These are phyloP conservation scores for Stichopus horrens DNA, from an alignment of 53 echinoderm and acorn worm genomes.

Conservation along the genomic window DNA sequence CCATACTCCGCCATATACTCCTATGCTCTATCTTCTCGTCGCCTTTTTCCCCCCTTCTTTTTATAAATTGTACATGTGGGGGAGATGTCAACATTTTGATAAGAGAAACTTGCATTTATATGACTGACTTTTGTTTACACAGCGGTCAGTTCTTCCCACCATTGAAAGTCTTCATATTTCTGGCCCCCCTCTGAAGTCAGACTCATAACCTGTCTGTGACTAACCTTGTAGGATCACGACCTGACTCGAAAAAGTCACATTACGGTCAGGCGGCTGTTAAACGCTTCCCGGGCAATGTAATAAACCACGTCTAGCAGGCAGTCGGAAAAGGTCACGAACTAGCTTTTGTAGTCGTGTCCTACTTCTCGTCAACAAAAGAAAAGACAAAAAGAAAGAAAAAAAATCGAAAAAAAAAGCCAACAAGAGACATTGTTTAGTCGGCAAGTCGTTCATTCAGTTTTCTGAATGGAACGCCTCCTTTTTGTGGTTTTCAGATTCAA, in stretches of 20 bases:
- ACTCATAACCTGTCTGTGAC: background rate
- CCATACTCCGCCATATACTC: too few relatives aligned
- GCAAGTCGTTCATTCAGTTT: too few relatives aligned
- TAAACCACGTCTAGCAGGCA: background rate
- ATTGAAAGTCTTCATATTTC: background rate
- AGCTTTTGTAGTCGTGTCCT: too few relatives aligned
- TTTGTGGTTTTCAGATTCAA: too few relatives aligned
- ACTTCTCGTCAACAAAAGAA: too few relatives aligned
- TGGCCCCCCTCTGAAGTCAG: background rate
- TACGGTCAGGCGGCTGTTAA: background rate
- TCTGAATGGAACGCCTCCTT: too few relatives aligned
- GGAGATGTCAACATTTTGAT: background rate
- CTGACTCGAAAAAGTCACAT: background rate
- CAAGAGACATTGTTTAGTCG: too few relatives aligned
- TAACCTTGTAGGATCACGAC: background rate
- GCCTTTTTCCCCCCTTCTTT: background rate
- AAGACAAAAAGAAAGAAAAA: too few relatives aligned
- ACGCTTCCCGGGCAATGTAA: background rate
- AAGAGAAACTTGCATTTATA: background rate
- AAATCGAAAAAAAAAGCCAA: too few relatives aligned
- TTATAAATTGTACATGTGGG: background rate
- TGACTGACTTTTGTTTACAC: background rate
- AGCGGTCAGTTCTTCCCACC: constrained; percentile 10
- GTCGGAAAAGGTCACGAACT: too few relatives aligned
- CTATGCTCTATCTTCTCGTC: too few relatives aligned